Evolutionary conservation across 1,140 invertebrate genomes (phyloP).

Genomic region (Drosophila takahashii): DNA sequence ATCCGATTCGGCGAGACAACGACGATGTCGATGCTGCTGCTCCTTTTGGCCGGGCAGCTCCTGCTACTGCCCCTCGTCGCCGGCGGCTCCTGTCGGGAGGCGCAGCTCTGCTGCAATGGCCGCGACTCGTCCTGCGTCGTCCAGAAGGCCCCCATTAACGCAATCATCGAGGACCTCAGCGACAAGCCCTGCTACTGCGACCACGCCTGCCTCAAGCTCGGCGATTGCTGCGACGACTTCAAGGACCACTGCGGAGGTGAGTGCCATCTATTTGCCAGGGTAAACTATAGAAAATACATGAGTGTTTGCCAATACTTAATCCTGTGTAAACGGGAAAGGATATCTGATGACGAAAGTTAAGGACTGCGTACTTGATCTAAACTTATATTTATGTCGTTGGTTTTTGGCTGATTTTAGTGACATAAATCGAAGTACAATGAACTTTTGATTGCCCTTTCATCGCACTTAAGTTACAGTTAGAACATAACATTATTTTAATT

Average conservation of each 20-base stretch:
- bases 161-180: conserved; percentile 91
- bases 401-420: no score
- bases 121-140: conserved; percentile 94
- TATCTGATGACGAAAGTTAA: no score
- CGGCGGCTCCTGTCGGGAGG: conserved; percentile 89
- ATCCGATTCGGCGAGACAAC: conserved; percentile 9
- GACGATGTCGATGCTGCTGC: conserved; percentile 23
- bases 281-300: no score
- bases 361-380: no score
- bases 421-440: no score
- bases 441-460: no score
- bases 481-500: no score
- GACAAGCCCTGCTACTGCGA: conserved; percentile 96
- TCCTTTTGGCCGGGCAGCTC: conserved; percentile 24
- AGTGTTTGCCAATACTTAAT: no score
- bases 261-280: conserved; percentile 51
- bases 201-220: conserved; percentile 93
- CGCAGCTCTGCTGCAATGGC: conserved; percentile 91
- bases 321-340: no score
- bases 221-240: conserved; percentile 94
- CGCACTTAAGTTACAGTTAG: no score
- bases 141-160: conserved; percentile 92
- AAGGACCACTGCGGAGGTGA: conserved; percentile 94
- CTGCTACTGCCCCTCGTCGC: conserved; percentile 9
- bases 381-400: no score